Conservation (phyloP, 2,113 vertebrate species). For the Microtus montanus region DNA sequence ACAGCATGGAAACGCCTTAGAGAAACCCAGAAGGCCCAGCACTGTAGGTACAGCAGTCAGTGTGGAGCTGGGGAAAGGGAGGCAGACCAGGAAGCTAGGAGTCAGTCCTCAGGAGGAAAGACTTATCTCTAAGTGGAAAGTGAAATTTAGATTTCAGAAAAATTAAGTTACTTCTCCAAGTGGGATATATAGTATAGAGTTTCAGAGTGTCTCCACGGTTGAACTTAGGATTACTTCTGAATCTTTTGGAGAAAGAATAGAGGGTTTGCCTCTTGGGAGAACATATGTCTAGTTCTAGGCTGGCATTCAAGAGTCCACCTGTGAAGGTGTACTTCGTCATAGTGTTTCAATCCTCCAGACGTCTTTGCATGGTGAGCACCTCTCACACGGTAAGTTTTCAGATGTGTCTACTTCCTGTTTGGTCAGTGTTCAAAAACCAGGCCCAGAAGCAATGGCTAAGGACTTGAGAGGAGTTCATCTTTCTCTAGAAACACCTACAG, state of each 20-base stretch:
- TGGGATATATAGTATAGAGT: background rate
- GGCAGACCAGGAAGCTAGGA: background rate
- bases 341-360: background rate
- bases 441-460: fast-evolving
- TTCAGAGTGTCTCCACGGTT: background rate
- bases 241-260: background rate
- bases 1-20: background rate
- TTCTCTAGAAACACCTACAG: background rate
- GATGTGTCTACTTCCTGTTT: fast-evolving
- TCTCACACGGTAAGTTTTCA: background rate
- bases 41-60: fast-evolving
- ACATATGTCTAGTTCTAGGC: background rate
- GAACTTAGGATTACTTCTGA: background rate
- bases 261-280: background rate
- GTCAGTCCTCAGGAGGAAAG: no score
- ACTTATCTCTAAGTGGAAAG: background rate
- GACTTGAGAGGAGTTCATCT: background rate
- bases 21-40: background rate
- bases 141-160: background rate
- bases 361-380: background rate
- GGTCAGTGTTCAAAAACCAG: background rate
- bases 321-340: background rate
- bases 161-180: background rate
- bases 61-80: fast-evolving
- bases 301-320: fast-evolving